A percentile compares a stretch with the other conserved stretches of the same genome.
These are phyloP conservation scores for Zaprionus gabonicus DNA, from an alignment of 1,140 invertebrate genomes.

Conservation along the genomic window DNA sequence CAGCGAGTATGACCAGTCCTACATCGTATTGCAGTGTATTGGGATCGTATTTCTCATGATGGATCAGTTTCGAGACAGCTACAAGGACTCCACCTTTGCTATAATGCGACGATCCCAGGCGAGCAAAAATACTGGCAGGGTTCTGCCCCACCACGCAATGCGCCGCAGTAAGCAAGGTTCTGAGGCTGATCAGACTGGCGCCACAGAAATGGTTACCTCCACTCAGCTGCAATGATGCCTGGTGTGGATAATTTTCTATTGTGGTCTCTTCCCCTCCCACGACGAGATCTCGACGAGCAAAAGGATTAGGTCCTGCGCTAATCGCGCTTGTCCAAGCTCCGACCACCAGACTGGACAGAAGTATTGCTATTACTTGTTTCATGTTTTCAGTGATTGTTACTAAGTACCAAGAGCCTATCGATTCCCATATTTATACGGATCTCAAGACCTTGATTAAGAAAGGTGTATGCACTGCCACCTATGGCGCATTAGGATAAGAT, in stretches of 20 bases:
- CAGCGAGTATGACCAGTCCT: constrained; percentile 60
- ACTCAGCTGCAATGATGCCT: constrained; percentile 53
- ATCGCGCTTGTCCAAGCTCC: constrained; percentile 26
- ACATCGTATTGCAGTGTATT: constrained; percentile 70
- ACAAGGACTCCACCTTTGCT: constrained; percentile 29
- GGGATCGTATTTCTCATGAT: constrained; percentile 28
- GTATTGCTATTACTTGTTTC: constrained; percentile 20
- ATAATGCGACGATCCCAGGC: constrained; percentile 44
- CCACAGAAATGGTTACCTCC: constrained; percentile 84
- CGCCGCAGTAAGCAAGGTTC: constrained; percentile 65
- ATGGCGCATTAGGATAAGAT: background rate
- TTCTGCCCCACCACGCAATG: constrained; percentile 46
- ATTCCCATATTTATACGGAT: constrained; percentile 18
- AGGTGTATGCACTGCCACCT: background rate
- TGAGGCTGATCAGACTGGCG: constrained; percentile 85
- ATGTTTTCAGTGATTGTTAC: constrained; percentile 25
- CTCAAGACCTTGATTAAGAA: background rate
- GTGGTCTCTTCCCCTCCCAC: constrained; percentile 57
- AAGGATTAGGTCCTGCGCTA: constrained; percentile 18
- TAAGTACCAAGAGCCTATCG: background rate
- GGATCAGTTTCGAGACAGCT: constrained; percentile 12
- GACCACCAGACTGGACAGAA: constrained; percentile 30
- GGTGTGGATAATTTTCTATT: constrained; percentile 56
- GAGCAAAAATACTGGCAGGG: constrained; percentile 7
- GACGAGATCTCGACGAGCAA: constrained; percentile 57